Conservation (phyloP, 2,888 invertebrate genomes). For the Sphaerophoria taeniata region DNA sequence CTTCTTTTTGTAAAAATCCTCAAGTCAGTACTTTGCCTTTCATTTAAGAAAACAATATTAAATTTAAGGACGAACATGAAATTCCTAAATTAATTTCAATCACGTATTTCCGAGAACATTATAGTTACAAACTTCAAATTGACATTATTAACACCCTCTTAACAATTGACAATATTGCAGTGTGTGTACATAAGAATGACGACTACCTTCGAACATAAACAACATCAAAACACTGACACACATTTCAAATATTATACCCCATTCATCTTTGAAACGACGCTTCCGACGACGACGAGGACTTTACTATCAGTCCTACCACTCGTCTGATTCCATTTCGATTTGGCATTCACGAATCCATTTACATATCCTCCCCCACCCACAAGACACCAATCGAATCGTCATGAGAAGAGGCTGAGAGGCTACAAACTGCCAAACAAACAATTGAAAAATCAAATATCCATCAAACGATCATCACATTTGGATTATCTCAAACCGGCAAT, state of each 20-base stretch:
- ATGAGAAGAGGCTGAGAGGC: conserved; percentile 38
- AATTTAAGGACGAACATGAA: no score
- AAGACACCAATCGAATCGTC: not conserved
- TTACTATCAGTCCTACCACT: not conserved
- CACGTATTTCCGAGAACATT: conserved; percentile 24
- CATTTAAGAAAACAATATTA: no score
- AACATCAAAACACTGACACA: conserved; percentile 59
- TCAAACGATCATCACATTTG: conserved; percentile 76
- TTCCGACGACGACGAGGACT: conserved; percentile 16
- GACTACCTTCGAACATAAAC: not conserved
- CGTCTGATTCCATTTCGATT: conserved; percentile 69
- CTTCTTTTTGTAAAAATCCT: no score
- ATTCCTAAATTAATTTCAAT: conserved; percentile 2
- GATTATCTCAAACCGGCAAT: conserved; percentile 75
- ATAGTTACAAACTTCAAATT: conserved; percentile 10
- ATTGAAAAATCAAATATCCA: conserved; percentile 75
- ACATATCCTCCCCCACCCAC: conserved; percentile 25
- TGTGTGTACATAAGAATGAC: not conserved
- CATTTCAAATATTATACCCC: conserved; percentile 52
- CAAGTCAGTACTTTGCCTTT: no score
- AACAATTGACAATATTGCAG: conserved; percentile 21
- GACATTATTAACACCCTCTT: conserved; percentile 50
- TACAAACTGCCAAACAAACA: conserved; percentile 73
- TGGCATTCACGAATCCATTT: conserved; percentile 63
- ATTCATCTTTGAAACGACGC: conserved; percentile 60